Conservation (phyloP, 2,888 invertebrate species). For the Scaptomyza cyrtandrae region DNA sequence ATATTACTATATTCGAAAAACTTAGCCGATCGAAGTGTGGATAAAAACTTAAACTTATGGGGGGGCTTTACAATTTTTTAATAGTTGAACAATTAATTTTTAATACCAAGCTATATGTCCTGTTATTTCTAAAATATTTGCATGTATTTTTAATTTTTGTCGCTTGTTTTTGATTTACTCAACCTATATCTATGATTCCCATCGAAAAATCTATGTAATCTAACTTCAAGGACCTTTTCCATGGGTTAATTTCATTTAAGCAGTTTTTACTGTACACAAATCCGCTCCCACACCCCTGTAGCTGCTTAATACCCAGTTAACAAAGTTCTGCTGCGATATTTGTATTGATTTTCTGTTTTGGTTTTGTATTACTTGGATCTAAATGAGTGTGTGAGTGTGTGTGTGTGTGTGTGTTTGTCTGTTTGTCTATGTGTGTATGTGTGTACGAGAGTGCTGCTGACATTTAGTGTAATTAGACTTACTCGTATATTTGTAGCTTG, state of each 20-base stretch:
- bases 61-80: not conserved
- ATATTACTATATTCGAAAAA: not conserved
- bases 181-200: not conserved
- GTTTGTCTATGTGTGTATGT: slow-evolving; percentile 20
- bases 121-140: no score
- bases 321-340: slow-evolving; percentile 45
- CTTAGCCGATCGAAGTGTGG: no score
- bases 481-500: slow-evolving; percentile 56
- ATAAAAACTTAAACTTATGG: not conserved
- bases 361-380: slow-evolving; percentile 54
- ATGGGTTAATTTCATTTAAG: slow-evolving; percentile 33
- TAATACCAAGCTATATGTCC: no score
- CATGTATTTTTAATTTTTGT: no score
- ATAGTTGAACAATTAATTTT: no score
- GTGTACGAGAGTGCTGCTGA: slow-evolving; percentile 42
- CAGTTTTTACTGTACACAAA: slow-evolving; percentile 47
- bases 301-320: slow-evolving; percentile 34
- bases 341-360: slow-evolving; percentile 65
- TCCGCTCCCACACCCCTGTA: not conserved
- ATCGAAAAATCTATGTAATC: slow-evolving; percentile 8
- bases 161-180: not conserved
- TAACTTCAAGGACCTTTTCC: slow-evolving; percentile 25
- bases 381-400: no score
- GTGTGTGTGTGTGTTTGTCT: slow-evolving; percentile 19
- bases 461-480: slow-evolving; percentile 65